A percentile compares a stretch with the other conserved stretches of the same genome.
These are phyloP conservation scores for Eucriotettix oculatus DNA, from an alignment of 2,888 invertebrate genomes.

Conservation along the genomic window DNA sequence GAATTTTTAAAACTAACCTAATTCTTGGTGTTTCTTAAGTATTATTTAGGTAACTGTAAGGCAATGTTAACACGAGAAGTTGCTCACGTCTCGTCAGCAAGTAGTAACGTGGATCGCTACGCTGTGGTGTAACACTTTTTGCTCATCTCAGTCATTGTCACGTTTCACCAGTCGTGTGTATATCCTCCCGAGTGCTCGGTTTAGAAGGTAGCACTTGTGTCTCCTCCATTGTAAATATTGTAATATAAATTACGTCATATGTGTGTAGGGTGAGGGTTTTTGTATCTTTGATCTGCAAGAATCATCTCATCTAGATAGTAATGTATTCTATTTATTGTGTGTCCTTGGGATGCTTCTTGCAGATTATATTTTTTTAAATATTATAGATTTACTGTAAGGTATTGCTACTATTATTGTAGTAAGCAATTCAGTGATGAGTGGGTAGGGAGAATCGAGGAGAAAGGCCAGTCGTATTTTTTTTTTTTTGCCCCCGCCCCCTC, in stretches of 20 bases:
- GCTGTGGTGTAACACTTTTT: neutral
- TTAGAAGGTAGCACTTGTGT: conserved; percentile 8
- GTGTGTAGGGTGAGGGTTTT: conserved; percentile 10
- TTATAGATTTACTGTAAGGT: conserved; percentile 3
- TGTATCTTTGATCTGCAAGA: conserved; percentile 7
- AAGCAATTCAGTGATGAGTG: neutral
- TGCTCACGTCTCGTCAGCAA: conserved; percentile 1
- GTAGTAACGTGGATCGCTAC: neutral
- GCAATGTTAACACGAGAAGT: neutral
- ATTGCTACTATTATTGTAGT: conserved; percentile 1
- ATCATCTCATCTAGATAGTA: conserved; percentile 9
- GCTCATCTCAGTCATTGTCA: conserved; percentile 4
- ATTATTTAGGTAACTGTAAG: neutral
- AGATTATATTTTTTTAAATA: conserved; percentile 8
- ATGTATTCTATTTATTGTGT: conserved; percentile 11
- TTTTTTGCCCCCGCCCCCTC: no score
- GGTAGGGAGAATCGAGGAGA: neutral
- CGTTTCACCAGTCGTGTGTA: conserved; percentile 2
- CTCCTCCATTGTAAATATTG: conserved; percentile 11
- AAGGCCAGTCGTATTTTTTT: neutral
- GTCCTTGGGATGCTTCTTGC: conserved; percentile 9
- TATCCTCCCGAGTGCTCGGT: conserved; percentile 6
- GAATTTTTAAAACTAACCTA: neutral
- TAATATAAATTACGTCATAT: conserved; percentile 7
- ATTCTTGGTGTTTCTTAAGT: neutral